Evolutionary conservation across 2,888 invertebrate genomes (phyloP), one percentile per base, ranked within the genome.

Genomic region (Adelognathus sp.): DNA sequence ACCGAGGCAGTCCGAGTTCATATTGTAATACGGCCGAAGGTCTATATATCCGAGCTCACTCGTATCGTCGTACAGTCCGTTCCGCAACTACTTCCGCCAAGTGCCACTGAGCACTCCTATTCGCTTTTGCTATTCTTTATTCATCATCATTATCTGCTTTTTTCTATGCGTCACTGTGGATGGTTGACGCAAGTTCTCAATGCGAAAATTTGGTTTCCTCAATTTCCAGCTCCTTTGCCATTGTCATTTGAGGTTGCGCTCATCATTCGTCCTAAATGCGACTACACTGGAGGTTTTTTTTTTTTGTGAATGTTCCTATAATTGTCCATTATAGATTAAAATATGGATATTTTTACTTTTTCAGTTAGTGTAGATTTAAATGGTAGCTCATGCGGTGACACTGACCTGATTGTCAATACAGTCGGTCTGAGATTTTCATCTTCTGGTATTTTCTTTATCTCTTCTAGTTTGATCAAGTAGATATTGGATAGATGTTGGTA

Each of bases 1-100:
- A 91, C 90, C 89, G 87, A 89, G 88, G 87, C 87, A 86, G 86
- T 87, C 88, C 88, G 86, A 75, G 88, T 88, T 88, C 87, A 88
- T 89, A 90, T 90, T 90, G 90, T 90, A 89, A 90, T 90, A 87
- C 88, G 79, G 83, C 70, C 44, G 74, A 64, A 85, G 85, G 86
- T 88, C 83, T 81, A 84, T 84, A 70, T 69, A 64, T 78, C 64
- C 78, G 64, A 73, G 88, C 86, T 85, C 82, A 83, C 85, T 84
- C 54, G 86, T 85, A 89, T 88, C 87, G 88, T 87, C 86, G 90
- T 89, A 89, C 89, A 89, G 89, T 89, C 88, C 84, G 87, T 83
- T 86, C 86, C 85, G 85, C 86, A 88, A 86, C 76, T 83, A 84
- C 86, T 88, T 87, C 87, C 88, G 89, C 44, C 80, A 54, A 67